Evolutionary conservation across 2,113 vertebrate species (phyloP).

Genomic region (Neodontobutis hainanensis): DNA sequence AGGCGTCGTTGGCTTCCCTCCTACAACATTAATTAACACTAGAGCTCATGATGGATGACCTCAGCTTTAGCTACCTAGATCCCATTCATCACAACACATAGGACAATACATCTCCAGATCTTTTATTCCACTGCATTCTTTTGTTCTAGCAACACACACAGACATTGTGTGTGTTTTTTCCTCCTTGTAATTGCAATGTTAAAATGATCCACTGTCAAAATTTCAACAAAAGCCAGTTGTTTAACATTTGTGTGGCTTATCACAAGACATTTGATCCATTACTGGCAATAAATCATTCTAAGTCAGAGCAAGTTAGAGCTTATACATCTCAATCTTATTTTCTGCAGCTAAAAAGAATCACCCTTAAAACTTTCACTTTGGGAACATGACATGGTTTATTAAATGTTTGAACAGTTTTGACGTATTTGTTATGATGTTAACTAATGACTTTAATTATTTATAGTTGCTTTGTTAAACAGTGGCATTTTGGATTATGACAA

Average conservation of each 20-base stretch:
- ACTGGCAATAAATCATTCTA: slow-evolving; percentile 50
- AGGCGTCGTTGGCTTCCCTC: slow-evolving; percentile 66
- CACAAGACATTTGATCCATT: slow-evolving; percentile 51
- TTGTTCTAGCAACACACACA: slow-evolving; percentile 15
- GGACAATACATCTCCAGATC: slow-evolving; percentile 60
- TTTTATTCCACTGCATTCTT: slow-evolving; percentile 44
- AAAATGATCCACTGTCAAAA: slow-evolving; percentile 47
- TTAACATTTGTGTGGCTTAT: slow-evolving; percentile 33
- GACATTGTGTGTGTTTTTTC: slow-evolving; percentile 17
- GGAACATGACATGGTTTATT: slow-evolving; percentile 6
- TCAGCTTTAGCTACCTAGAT: slow-evolving; percentile 62
- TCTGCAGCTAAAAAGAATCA: slow-evolving; percentile 20
- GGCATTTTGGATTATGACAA: slow-evolving; percentile 2
- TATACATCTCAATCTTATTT: slow-evolving; percentile 11
- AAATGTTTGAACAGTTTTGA: slow-evolving; percentile 6
- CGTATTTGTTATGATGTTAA: slow-evolving; percentile 1
- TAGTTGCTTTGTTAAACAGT: slow-evolving; percentile 3
- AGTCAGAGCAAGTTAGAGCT: slow-evolving; percentile 10
- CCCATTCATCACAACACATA: slow-evolving; percentile 76
- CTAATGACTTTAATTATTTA: slow-evolving; percentile 4
- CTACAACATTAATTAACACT: slow-evolving; percentile 81
- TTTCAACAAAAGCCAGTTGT: slow-evolving; percentile 14
- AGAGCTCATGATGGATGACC: slow-evolving; percentile 75
- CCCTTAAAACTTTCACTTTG: slow-evolving; percentile 7
- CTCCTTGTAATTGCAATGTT: slow-evolving; percentile 31